Base-by-base conservation (phyloP, 2,113 vertebrate genomes). In the Progne subis region DNA sequence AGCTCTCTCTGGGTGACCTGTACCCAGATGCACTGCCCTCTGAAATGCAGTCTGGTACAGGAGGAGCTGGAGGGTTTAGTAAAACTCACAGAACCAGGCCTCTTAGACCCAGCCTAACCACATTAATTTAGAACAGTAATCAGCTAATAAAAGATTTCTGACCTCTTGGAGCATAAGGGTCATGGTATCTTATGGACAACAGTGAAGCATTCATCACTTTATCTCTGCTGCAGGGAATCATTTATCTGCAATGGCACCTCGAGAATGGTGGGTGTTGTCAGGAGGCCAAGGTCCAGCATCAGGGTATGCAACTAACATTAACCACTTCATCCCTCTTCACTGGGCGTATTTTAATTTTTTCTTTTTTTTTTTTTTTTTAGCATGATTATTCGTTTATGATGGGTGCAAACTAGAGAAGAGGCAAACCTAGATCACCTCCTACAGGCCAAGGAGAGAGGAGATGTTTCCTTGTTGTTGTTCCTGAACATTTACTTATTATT, bases 281-380 rank as follows among this genome's bases (percentile, higher is more conserved):
- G 91, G 86, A 92, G 96, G 90, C 78, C 96, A 97, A 97, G 97
- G 97, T 97, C 82, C 96, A 96, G 70, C 85, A 87, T 41, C 52
- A 69, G 86, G 41, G 77, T 75, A 93, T 47, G 85, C 37, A 90
- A 93, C 90, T 96, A 97, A 97, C 75, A 97, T 98, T 97, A 98
- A 96, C 95, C 82, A 86, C 81, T 95, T 79, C 78, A 78, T 47
- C 61, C 24, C 88, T 83, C 55, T 71, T 67, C 64, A 75, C 26
- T 52, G 80, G 79, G 84, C 70, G 47, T 83, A 82, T 69, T 95
- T 94, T 76, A 50, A 91, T 88, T 50, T 94, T 83, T 96, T 90
- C 93, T 89, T 46, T 72, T 50, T 94, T 86, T 89, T 46, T 72
- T 89, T 46, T 72, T 37, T 50, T 94, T 86, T 96, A 93, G 44